A percentile compares a stretch with the other conserved stretches of the same genome.
phyloP scores from a whole-genome alignment of 2,113 vertebrate species.

The Crocuta crocuta region DNA sequence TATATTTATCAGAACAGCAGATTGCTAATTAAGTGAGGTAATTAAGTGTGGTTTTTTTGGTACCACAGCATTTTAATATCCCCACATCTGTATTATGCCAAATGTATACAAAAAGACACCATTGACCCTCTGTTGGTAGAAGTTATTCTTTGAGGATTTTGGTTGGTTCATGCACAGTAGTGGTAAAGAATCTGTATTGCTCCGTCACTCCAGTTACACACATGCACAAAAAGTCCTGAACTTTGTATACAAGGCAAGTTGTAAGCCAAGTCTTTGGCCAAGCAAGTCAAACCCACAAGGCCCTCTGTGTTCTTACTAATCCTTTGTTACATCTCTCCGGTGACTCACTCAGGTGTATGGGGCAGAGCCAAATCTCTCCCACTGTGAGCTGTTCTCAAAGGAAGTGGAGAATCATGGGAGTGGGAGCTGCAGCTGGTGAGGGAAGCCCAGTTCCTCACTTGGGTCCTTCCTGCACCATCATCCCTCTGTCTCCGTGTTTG shows the following conservation, averaged over 20 bases:
- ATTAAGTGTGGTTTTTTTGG: not conserved
- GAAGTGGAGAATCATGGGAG: not conserved
- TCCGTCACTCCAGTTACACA: not conserved
- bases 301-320: not conserved
- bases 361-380: not conserved
- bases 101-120: not conserved
- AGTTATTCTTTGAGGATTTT: not conserved
- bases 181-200: not conserved
- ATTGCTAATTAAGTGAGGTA: not conserved
- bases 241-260: not conserved
- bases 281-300: too few relatives aligned
- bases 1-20: not conserved
- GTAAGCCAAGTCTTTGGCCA: not conserved
- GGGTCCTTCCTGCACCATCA: not conserved
- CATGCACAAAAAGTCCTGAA: not conserved
- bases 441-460: not conserved
- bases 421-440: not conserved
- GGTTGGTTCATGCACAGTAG: not conserved
- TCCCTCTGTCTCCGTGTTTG: not conserved
- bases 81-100: not conserved
- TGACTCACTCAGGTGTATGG: not conserved
- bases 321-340: not conserved
- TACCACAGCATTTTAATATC: conserved; percentile 1
- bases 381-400: fast-evolving
- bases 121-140: not conserved